A percentile compares a stretch with the other conserved stretches of the same genome.
phyloP scores from a whole-genome alignment of 2,113 vertebrate genomes.

The Raja brachyura region DNA sequence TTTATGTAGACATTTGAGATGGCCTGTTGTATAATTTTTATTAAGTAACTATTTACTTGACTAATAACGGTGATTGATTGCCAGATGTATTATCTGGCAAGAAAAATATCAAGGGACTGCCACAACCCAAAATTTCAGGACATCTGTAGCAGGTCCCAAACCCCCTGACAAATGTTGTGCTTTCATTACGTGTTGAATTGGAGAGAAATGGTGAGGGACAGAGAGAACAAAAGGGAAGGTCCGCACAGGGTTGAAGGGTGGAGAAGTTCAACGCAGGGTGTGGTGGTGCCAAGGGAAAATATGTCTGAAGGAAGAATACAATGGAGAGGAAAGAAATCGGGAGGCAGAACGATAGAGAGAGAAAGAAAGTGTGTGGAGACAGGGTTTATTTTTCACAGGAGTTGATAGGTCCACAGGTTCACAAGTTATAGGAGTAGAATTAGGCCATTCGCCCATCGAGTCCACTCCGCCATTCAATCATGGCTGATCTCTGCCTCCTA shows the following conservation, averaged over 20 bases:
- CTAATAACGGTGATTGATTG: not conserved
- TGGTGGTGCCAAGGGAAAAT: no score
- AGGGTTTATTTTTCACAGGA: not conserved
- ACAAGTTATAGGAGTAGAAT: no score
- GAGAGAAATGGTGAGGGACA: no score
- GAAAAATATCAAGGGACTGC: not conserved
- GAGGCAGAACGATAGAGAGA: not conserved
- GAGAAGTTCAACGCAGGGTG: no score
- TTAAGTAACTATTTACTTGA: not conserved
- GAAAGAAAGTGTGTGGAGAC: slow-evolving; percentile 47
- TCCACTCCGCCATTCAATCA: no score
- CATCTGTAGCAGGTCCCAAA: not conserved
- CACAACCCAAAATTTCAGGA: not conserved
- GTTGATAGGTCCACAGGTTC: not conserved
- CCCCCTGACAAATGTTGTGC: not conserved
- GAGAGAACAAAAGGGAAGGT: no score
- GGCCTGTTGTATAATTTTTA: not conserved
- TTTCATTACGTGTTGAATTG: not conserved
- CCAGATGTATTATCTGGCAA: not conserved
- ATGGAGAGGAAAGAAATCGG: no score
- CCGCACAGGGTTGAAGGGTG: no score
- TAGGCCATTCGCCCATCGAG: no score
- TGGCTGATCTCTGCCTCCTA: no score
- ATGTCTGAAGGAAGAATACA: no score
- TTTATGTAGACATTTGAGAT: not conserved